These are phyloP conservation scores for Galemys pyrenaicus DNA, from an alignment of 2,113 vertebrate species.

Conservation along the genomic window DNA sequence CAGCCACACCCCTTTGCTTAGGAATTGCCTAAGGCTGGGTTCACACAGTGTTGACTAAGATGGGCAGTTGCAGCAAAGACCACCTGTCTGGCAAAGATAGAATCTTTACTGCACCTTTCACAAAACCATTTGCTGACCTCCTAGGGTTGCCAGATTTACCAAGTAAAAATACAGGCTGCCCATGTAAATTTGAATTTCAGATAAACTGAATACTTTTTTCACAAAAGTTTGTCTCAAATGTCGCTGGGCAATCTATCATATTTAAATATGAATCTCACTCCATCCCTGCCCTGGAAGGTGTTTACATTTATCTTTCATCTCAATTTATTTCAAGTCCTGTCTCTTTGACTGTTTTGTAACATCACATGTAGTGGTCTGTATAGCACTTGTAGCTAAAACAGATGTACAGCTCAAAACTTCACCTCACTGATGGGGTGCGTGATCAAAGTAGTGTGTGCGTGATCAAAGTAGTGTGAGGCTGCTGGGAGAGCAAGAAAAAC, in stretches of 20 bases:
- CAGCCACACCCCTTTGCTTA: background rate
- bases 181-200: background rate
- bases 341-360: background rate
- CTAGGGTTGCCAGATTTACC: background rate
- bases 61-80: background rate
- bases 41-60: accelerated
- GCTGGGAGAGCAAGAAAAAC: background rate
- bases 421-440: background rate
- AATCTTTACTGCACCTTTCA: background rate
- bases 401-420: background rate
- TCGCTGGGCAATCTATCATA: background rate
- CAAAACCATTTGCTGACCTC: background rate
- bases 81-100: background rate
- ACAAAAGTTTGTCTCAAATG: background rate
- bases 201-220: background rate
- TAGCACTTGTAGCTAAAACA: background rate
- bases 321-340: background rate
- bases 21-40: background rate
- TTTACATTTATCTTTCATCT: background rate
- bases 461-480: background rate
- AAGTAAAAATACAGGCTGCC: background rate
- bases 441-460: background rate
- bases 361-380: too few relatives aligned
- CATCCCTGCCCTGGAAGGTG: too few relatives aligned
- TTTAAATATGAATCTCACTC: background rate